Conservation (phyloP, 2,113 vertebrate genomes). For the Chauna torquata region DNA sequence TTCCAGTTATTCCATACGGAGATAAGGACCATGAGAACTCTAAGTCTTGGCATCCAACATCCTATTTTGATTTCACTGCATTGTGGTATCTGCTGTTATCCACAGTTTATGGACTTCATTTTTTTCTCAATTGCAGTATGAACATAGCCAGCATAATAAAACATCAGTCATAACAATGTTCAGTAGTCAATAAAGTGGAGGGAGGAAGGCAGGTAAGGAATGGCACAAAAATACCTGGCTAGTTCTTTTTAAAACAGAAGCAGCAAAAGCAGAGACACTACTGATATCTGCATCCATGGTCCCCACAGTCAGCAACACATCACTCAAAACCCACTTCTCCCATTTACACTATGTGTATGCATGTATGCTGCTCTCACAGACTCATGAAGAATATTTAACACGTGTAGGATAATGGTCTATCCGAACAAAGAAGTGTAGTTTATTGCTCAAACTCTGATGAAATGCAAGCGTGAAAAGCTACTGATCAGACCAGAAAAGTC, state of each 20-base stretch:
- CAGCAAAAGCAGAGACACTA: background rate
- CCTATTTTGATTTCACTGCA: slow-evolving; percentile 47
- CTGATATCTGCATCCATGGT: background rate
- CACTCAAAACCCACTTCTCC: background rate
- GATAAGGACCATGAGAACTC: slow-evolving; percentile 58
- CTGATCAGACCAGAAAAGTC: slow-evolving; percentile 19
- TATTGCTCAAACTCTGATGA: slow-evolving; percentile 7
- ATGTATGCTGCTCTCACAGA: background rate
- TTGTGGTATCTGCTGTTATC: slow-evolving; percentile 39
- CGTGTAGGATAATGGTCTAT: background rate
- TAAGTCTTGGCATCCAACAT: slow-evolving; percentile 15
- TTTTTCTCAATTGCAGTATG: background rate
- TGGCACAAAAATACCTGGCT: background rate
- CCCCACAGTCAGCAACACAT: background rate
- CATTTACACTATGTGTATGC: background rate
- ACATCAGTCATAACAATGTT: slow-evolving; percentile 16
- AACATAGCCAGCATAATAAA: background rate
- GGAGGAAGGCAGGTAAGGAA: background rate
- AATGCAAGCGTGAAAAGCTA: slow-evolving; percentile 21
- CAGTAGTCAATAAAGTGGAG: background rate
- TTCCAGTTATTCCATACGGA: slow-evolving; percentile 48
- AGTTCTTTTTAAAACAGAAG: background rate
- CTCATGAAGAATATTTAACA: background rate
- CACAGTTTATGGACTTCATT: background rate
- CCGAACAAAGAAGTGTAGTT: background rate